Evolutionary conservation across 2,113 vertebrate species (phyloP).

Genomic region (Uria lomvia): DNA sequence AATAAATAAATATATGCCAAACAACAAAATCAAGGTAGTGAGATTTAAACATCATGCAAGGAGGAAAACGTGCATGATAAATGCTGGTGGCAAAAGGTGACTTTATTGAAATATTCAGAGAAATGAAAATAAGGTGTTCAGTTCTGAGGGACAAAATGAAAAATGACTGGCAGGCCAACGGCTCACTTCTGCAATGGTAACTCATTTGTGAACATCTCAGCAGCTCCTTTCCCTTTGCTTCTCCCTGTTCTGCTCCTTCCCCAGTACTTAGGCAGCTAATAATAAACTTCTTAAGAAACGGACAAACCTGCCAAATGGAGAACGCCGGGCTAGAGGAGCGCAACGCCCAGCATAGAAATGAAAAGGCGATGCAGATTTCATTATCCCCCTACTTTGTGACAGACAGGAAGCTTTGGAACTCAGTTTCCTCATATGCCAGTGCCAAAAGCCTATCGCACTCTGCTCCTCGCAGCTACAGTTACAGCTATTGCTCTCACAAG

Average conservation of each 20-base stretch:
- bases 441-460: background rate
- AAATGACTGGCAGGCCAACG: background rate
- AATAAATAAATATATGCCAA: conserved; percentile 29
- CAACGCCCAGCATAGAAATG: background rate
- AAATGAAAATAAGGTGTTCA: background rate
- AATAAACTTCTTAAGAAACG: background rate
- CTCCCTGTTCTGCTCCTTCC: background rate
- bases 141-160: background rate
- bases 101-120: background rate
- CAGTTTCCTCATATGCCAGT: background rate
- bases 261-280: accelerated
- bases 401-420: background rate
- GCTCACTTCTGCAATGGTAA: background rate
- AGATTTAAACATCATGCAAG: background rate
- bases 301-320: background rate
- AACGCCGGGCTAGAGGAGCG: background rate
- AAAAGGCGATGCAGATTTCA: background rate
- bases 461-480: background rate
- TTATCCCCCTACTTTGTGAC: background rate
- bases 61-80: background rate
- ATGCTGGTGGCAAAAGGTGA: background rate
- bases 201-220: background rate
- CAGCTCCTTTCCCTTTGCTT: background rate
- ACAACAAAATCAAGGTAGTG: background rate
- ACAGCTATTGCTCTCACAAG: background rate